A percentile compares a stretch with the other conserved stretches of the same genome.
Evolutionary conservation across 2,113 vertebrate genomes (phyloP).

Genomic region (Anoura caudifer): DNA sequence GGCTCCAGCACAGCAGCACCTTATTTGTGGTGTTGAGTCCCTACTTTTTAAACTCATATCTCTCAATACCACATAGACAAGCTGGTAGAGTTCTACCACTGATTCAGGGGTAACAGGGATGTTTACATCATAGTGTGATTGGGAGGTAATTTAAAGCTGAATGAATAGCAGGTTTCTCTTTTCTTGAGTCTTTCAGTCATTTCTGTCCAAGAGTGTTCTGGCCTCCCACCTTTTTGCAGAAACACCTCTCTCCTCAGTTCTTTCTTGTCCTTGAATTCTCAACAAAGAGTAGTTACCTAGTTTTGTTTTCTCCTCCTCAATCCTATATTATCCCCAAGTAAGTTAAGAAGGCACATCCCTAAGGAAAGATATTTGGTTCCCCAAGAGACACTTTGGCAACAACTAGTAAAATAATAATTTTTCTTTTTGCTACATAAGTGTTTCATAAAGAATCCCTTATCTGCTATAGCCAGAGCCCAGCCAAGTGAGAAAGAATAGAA

Average conservation of each 20-base stretch:
- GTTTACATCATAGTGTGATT: not conserved
- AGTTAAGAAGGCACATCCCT: not conserved
- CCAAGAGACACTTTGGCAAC: not conserved
- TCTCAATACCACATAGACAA: not conserved
- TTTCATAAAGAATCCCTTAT: not conserved
- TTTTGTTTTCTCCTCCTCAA: not conserved
- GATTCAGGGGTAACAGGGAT: not conserved
- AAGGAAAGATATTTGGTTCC: constrained; percentile 24
- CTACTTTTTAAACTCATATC: not conserved
- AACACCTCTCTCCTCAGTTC: not conserved
- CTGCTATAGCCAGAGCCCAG: not conserved
- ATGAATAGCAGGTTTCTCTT: not conserved
- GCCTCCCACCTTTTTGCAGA: not conserved
- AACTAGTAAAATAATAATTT: not conserved
- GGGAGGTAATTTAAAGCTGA: not conserved
- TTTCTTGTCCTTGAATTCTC: not conserved
- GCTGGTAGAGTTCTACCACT: not conserved
- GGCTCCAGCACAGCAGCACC: not conserved
- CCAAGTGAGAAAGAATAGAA: not conserved
- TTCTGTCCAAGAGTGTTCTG: not conserved
- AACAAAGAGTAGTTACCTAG: not conserved
- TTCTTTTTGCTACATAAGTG: not conserved
- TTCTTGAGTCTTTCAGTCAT: not conserved
- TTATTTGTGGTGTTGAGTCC: not conserved
- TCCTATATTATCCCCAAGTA: not conserved